Percentiles rank a stretch among this genome's conserved stretches.
Evolutionary conservation across 2,113 vertebrate genomes (phyloP).

Genomic region (Synodontis membranacea): DNA sequence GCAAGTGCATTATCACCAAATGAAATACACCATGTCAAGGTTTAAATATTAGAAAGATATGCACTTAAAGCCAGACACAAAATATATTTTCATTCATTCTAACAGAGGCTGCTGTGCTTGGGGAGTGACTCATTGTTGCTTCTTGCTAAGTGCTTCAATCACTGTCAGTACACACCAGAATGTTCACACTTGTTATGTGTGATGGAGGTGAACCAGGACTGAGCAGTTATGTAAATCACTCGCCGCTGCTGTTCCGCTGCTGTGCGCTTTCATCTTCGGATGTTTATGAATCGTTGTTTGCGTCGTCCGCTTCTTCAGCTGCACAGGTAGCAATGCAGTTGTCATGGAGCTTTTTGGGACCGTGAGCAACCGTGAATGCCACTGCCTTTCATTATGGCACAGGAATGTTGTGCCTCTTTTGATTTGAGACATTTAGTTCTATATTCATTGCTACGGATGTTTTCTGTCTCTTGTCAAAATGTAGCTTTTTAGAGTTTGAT

Average conservation of each 20-base stretch:
- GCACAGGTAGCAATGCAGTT: conserved; percentile 29
- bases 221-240: conserved; percentile 19
- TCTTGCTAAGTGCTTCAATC: conserved; percentile 31
- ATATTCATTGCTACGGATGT: background rate
- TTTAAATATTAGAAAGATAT: background rate
- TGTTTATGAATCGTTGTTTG: conserved; percentile 45
- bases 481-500: background rate
- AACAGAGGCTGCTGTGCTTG: background rate
- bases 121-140: conserved; percentile 4
- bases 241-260: background rate
- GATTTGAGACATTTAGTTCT: background rate
- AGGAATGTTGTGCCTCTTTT: background rate
- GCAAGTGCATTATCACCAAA: background rate
- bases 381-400: background rate
- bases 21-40: background rate
- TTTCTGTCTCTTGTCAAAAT: background rate
- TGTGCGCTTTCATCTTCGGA: conserved; percentile 25
- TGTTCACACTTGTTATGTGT: background rate
- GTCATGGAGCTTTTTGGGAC: conserved; percentile 1
- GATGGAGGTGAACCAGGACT: conserved; percentile 5
- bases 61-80: background rate
- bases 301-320: conserved; percentile 36
- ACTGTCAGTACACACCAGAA: conserved; percentile 14
- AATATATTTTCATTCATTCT: conserved; percentile 1
- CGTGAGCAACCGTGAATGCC: background rate